Evolutionary conservation across 2,888 invertebrate genomes (phyloP), one percentile per base, ranked within the genome.

Genomic region (Choristoneura rosaceana): DNA sequence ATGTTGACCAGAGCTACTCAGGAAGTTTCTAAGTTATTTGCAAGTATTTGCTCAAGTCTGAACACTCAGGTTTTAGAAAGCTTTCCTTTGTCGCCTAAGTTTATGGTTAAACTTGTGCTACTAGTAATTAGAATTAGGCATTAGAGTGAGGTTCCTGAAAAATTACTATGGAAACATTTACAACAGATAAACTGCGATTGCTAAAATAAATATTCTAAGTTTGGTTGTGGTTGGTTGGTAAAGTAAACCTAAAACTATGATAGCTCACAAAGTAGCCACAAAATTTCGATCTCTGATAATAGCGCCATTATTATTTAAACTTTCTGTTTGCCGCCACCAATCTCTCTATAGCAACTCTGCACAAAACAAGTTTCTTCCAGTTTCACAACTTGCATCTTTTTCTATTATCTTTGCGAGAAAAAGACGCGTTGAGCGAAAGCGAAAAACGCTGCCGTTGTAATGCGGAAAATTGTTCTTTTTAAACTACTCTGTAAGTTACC

Each of bases 11-110:
- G 47, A 55, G 45, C 43, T 34, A 47, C 17, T 52, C 45, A 14
- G 43, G 45, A 68, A 71, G 58, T 71, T 71, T 12, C 33, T 55
- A 33, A 71, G 63, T 68, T 62, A 41, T 45, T 38, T n/a, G 64
- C 61, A 25, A 68, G 63, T 68, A 63, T 63, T 71, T 68, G 63
- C 58, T 52, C 66, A 45, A 60, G 65, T 38, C 41, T 15, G 61
- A 67, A 45, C 70, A 65, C 15, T 62, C 25, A 61, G 50, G 61
- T 17, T 61, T 71, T 41, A 25, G 38, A 67, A 38, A 63, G 71
- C 58, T 41, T 68, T 59, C 34, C 62, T 41, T 55, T 62, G 71
- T 58, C 58, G 17, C 55, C 60, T 9, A n/a, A 58, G 47, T 52
- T 64, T 52, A 58, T 33, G 15, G 43, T 15, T 34, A 10, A 52